Evolutionary conservation across 2,797 vertebrate genomes (phyloP), one percentile per base, ranked within the genome.

Genomic region (Liasis olivaceus): DNA sequence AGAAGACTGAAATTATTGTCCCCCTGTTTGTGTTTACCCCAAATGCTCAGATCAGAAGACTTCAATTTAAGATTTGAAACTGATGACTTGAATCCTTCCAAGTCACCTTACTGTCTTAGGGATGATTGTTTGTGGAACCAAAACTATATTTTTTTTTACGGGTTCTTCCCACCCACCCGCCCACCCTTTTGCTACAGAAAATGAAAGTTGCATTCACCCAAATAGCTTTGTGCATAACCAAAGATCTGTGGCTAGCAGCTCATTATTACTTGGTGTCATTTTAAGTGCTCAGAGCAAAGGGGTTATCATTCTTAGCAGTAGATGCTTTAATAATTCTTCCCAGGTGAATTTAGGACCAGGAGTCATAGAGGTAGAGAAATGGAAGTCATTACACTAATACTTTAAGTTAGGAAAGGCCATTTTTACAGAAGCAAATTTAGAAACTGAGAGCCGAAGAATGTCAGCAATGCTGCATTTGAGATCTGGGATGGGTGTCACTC

Each of bases 31-130:
- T n/a, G 15, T 66, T 88, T 88, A 56, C 69, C 60, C 60, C 60
- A 88, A 90, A 51, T 13, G 60, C 36, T 31, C 69, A 54, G 88
- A 72, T 60, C 69, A 58, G 31, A 14, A 56, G 88, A 85, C 66
- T n/a, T 89, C 84, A 72, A 5, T 87, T 96, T 94, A 84, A 94
- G 87, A 56, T 88, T 28, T 88, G 62, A 81, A 93, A 87, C 88
- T 77, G 91, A 1, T 89, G 64, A 56, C 92, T 96, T 94, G 24
- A 94, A 95, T 92, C 89, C 93, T 92, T 56, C 89, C 92, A 95
- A 88, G 90, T 92, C 62, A 22, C 59, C 42, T 47, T 91, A 88
- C 89, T 95, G 87, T 91, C 91, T 2, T 22, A 31, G 92, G 58
- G 87, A 26, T 86, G 86, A 14, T 90, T 91, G 91, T 36, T 51